A percentile compares a stretch with the other conserved stretches of the same genome.
These are phyloP conservation scores for Pelvicachromis taeniatus DNA, from an alignment of 2,113 vertebrate genomes.

Conservation along the genomic window DNA sequence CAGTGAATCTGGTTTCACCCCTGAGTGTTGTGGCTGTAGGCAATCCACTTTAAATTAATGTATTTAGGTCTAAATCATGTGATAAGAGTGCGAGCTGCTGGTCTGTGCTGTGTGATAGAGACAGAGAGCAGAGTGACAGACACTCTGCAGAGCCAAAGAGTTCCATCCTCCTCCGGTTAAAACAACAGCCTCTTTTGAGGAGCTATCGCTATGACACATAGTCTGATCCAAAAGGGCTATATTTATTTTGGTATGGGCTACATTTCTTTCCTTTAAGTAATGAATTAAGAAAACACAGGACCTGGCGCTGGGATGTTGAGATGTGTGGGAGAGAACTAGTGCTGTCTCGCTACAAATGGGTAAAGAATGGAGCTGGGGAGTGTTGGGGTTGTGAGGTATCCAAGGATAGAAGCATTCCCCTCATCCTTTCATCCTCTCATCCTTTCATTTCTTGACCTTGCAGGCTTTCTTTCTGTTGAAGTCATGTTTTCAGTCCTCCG, in stretches of 20 bases:
- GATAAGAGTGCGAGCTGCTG: conserved; percentile 40
- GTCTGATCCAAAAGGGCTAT: conserved; percentile 57
- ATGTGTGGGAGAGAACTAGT: conserved; percentile 86
- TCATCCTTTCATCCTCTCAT: conserved; percentile 40
- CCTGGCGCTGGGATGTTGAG: conserved; percentile 69
- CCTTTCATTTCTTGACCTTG: conserved; percentile 20
- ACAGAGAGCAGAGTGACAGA: conserved; percentile 63
- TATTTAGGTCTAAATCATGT: conserved; percentile 36
- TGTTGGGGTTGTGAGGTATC: conserved; percentile 52
- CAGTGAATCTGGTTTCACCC: conserved; percentile 19
- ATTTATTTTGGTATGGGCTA: conserved; percentile 74
- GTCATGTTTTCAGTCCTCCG: conserved; percentile 29
- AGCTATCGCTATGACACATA: conserved; percentile 65
- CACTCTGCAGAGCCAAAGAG: conserved; percentile 64
- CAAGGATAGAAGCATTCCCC: conserved; percentile 20
- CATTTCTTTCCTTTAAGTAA: conserved; percentile 73
- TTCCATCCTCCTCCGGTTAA: conserved; percentile 68
- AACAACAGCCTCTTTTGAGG: conserved; percentile 64
- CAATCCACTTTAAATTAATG: conserved; percentile 45
- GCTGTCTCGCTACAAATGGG: conserved; percentile 72
- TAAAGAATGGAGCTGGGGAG: conserved; percentile 72
- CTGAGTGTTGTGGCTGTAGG: background rate
- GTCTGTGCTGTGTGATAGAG: conserved; percentile 53
- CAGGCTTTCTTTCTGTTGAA: background rate
- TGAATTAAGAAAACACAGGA: conserved; percentile 77